Percentiles rank a stretch among this genome's conserved stretches.
These are phyloP conservation scores for Sinosuthora webbiana DNA, from an alignment of 2,113 vertebrate species.

Conservation along the genomic window DNA sequence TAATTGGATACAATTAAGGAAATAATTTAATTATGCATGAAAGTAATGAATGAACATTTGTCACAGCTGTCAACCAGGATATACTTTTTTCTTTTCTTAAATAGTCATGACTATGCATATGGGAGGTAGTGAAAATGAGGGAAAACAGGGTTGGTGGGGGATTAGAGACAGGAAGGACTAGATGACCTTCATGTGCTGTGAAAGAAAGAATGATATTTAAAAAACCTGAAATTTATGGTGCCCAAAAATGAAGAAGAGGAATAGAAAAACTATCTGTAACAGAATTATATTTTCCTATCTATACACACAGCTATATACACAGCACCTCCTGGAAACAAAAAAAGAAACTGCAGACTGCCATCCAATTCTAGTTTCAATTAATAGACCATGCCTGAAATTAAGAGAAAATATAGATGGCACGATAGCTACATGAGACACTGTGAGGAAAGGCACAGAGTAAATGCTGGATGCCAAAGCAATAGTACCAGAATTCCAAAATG, in stretches of 20 bases:
- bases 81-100: neutral
- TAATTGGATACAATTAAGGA: conserved; percentile 21
- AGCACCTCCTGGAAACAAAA: too few species aligned
- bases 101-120: neutral
- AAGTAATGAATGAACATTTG: conserved; percentile 24
- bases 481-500: neutral
- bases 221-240: neutral
- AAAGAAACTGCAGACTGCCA: neutral
- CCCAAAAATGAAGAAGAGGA: neutral
- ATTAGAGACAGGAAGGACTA: neutral
- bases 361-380: neutral
- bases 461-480: neutral
- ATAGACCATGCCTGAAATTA: neutral
- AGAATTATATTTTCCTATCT: neutral
- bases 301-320: too few species aligned
- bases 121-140: neutral
- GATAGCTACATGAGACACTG: neutral
- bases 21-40: conserved; percentile 8
- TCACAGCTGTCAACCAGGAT: neutral
- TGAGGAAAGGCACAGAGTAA: neutral
- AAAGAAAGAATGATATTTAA: neutral
- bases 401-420: neutral
- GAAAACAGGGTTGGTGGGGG: neutral
- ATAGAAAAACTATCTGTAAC: neutral
- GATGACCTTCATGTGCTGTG: neutral